Base-by-base conservation (phyloP, 2,888 invertebrate species). In the Polia nebulosa region DNA sequence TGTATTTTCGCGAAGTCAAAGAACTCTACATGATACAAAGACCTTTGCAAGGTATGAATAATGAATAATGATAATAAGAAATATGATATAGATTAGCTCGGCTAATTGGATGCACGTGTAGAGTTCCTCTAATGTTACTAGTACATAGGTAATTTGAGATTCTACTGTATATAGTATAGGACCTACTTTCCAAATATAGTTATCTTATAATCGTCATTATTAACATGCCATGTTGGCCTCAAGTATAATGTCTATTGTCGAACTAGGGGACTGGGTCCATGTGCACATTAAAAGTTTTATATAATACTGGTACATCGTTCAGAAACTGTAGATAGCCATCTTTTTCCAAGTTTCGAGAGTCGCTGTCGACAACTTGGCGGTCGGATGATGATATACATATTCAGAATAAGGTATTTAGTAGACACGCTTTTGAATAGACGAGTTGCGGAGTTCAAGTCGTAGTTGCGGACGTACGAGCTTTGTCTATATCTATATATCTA, bases 11-110 rank as follows among this genome's bases (percentile, higher is more conserved):
- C 22, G 22, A 27, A 49, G 45, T 60, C 62, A 68, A 65, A 17
- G 29, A 68, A 62, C 72, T 65, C 49, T 45, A 47, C 47, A 29
- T n/a, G 58, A 67, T 68, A 36, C 63, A 58, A 61, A 56, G 47
- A 79, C 63, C 51, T 66, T 41, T 65, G 15, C 17, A 20, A 20
- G 27, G 11, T 25, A 27, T 57, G 61, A 47, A 13, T 47, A 27
- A 27, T 57, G 61, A 47, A 13, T 47, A 27, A 61, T 32, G 36
- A 60, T 47, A 39, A 17, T 72, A 47, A n/a, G 39, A 68, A 58
- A 67, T 57, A 32, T 58, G 39, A 41, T 64, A 45, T n/a, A 22
- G 22, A 41, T 69, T 41, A n/a, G 11, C 41, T 44, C 22, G 7
- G 34, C n/a, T 51, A 17, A 36, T 44, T 29, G 32, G 25, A 17